Percentiles rank a stretch among this genome's conserved stretches.
phyloP scores from a whole-genome alignment of 2,888 invertebrate genomes.

The Eupeodes luniger region DNA sequence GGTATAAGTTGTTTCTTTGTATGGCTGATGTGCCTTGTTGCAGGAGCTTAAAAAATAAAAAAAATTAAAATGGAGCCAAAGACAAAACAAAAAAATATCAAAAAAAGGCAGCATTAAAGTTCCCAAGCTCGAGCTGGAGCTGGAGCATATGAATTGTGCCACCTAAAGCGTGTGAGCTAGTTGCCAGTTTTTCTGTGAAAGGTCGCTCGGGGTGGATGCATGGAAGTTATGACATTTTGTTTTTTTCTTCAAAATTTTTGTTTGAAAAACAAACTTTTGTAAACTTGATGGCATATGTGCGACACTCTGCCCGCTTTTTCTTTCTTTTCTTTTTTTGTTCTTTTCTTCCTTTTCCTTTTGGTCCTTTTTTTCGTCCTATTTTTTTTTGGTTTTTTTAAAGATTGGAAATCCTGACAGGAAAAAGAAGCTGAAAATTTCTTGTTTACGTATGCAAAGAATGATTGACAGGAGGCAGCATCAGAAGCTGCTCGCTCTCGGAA shows the following conservation, averaged over 20 bases:
- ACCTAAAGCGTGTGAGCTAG: slow-evolving; percentile 65
- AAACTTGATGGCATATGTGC: slow-evolving; percentile 69
- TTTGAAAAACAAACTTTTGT: slow-evolving; percentile 59
- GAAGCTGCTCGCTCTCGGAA: slow-evolving; percentile 49
- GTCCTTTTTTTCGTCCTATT: neutral
- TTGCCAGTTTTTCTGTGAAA: slow-evolving; percentile 27
- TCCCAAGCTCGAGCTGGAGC: slow-evolving; percentile 34
- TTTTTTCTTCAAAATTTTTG: slow-evolving; percentile 5
- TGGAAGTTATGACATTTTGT: slow-evolving; percentile 18
- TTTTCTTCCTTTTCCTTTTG: neutral
- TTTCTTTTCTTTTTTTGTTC: neutral
- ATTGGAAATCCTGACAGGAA: slow-evolving; percentile 54
- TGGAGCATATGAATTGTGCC: slow-evolving; percentile 60
- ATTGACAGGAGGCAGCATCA: slow-evolving; percentile 64
- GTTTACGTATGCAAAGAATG: slow-evolving; percentile 75
- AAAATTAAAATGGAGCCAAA: slow-evolving; percentile 7
- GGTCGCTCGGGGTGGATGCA: neutral
- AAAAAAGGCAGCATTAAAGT: neutral
- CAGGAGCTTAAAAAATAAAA: neutral
- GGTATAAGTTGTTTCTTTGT: slow-evolving; percentile 69
- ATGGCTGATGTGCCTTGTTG: slow-evolving; percentile 40
- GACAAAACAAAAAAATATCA: neutral
- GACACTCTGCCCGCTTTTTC: slow-evolving; percentile 45
- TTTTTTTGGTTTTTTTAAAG: slow-evolving; percentile 49
- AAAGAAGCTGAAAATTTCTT: slow-evolving; percentile 48